Evolutionary conservation across 2,888 invertebrate genomes (phyloP), one percentile per base, ranked within the genome.

Genomic region (Gisinianus flammeolus): DNA sequence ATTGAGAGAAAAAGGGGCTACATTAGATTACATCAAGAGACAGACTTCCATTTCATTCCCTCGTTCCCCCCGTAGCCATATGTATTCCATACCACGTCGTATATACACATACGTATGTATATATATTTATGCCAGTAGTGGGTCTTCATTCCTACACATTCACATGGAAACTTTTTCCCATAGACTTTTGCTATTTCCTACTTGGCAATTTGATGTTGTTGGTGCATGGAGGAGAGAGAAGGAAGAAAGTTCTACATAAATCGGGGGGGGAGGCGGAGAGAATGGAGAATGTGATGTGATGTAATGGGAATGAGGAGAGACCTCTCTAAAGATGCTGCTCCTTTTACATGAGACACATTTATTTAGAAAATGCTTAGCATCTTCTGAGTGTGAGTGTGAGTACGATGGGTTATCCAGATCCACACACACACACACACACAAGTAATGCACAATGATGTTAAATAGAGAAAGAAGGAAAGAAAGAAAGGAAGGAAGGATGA

Each of bases 1-100:
- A 64, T 4, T 8, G 28, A 19, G 64, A 56, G 35, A 12, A 44
- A 58, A 56, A 10, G 22, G 58, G 28, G 30, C 56, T 73, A 73
- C 73, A 73, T 73, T 58, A 73, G 73, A 73, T 73, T 73, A 73
- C 73, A 73, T 62, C 56, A 73, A 35, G 33, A 72, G 62, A 28
- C 67, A 67, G 64, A 74, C 73, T 62, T 72, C 62, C 58, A 72
- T 58, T 62, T n/a, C 64, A 67, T 8, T n/a, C 22, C 16, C 16
- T 44, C 8, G 16, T 44, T 8, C 16, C 52, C 16, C 8, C 52
- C 16, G 52, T 44, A 44, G 52, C 8, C 52, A 8, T 44, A 8
- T 44, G 52, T 8, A 44, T 16, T 44, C 52, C 16, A 16, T 16
- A 8, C 16, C 52, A 12, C 52, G 8, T 44, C 16, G 8, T 44